Evolutionary conservation across 2,797 vertebrate species (phyloP).

Genomic region (Propithecus deckenii): DNA sequence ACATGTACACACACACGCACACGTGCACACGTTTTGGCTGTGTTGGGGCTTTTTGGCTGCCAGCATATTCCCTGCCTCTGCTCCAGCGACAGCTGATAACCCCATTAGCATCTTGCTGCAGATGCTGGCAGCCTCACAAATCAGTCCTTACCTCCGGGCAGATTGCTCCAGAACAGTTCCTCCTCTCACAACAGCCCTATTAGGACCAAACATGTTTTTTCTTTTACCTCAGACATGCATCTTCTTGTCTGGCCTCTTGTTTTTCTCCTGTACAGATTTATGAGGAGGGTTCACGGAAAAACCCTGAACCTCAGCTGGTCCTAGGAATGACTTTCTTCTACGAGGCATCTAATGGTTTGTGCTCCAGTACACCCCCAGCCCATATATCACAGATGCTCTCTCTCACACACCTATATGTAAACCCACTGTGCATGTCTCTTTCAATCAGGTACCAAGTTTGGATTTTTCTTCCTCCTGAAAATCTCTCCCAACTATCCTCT

Average conservation of each 20-base stretch:
- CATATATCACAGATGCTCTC: fast-evolving
- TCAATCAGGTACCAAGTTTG: background rate
- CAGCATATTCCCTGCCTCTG: conserved; percentile 35
- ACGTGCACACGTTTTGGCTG: background rate
- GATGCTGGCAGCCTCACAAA: conserved; percentile 42
- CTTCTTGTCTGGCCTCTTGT: conserved; percentile 66
- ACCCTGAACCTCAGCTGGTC: background rate
- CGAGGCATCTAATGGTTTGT: background rate
- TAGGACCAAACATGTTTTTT: conserved; percentile 53
- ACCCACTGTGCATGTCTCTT: background rate
- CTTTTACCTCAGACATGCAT: conserved; percentile 35
- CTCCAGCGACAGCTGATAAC: conserved; percentile 47
- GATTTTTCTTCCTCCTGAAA: background rate
- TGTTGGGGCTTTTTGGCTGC: background rate
- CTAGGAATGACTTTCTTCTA: background rate
- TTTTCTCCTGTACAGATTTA: conserved; percentile 63
- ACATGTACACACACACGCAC: background rate
- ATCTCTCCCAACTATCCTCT: background rate
- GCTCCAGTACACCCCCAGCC: background rate
- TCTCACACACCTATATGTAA: background rate
- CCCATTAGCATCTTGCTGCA: conserved; percentile 31
- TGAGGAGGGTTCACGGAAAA: conserved; percentile 35
- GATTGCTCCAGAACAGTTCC: conserved; percentile 27
- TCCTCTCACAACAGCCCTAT: background rate
- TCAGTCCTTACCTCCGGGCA: conserved; percentile 34